These are phyloP conservation scores for Dorcus parallelipipedus DNA, from an alignment of 2,888 invertebrate species.

Conservation along the genomic window DNA sequence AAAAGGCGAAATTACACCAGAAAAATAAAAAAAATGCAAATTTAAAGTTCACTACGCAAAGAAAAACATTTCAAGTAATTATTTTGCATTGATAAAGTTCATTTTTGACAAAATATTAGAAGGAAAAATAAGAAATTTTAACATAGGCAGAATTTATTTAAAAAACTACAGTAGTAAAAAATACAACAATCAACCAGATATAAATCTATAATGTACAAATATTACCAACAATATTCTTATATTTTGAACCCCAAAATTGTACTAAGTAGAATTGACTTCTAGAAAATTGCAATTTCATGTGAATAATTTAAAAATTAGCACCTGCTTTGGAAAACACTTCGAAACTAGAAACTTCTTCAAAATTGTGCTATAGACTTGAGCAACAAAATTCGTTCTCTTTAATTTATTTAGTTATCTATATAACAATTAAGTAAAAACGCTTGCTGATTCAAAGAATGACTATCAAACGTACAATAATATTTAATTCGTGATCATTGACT, in stretches of 20 bases:
- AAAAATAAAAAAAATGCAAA: too few species aligned
- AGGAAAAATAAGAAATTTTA: not conserved
- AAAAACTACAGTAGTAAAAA: constrained; percentile 13
- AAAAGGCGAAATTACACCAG: too few species aligned
- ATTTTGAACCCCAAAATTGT: constrained; percentile 14
- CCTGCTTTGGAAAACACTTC: constrained; percentile 8
- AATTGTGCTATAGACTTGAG: constrained; percentile 23
- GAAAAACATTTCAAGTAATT: not conserved
- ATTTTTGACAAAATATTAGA: not conserved
- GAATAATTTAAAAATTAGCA: constrained; percentile 15
- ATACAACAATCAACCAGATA: constrained; percentile 19
- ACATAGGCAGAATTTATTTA: constrained; percentile 18
- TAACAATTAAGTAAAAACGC: constrained; percentile 21
- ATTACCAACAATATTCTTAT: constrained; percentile 17
- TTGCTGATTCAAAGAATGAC: constrained; percentile 5
- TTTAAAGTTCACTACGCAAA: not conserved
- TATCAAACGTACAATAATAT: constrained; percentile 5
- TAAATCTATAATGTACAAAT: constrained; percentile 17
- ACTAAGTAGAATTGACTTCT: constrained; percentile 7
- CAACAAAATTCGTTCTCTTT: constrained; percentile 17
- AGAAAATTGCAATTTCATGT: constrained; percentile 1
- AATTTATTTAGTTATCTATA: constrained; percentile 14
- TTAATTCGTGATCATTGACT: constrained; percentile 33
- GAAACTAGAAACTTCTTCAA: constrained; percentile 5
- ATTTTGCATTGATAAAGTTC: not conserved